phyloP scores from a whole-genome alignment of 35 echinoderm and acorn worm genomes.

The Lytechinus pictus region DNA sequence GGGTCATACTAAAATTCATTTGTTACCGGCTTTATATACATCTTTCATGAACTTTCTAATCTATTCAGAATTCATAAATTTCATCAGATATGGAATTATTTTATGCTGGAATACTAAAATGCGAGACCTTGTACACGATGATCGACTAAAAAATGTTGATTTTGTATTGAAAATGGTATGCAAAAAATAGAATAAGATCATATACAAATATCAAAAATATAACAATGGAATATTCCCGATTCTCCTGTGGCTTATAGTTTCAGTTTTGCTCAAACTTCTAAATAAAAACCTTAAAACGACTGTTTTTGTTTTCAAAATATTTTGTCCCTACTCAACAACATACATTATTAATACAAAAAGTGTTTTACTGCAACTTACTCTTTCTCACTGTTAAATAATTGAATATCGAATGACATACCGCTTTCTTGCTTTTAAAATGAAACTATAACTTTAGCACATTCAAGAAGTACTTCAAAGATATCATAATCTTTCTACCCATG shows the following conservation, averaged over 20 bases:
- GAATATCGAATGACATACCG: too few species aligned
- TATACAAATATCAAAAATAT: slow-evolving; percentile 8
- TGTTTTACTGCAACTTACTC: too few species aligned
- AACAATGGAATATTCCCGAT: not conserved
- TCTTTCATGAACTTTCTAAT: not conserved
- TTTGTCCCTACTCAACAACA: not conserved
- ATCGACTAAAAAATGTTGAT: not conserved
- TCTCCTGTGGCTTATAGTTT: not conserved
- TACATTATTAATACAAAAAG: not conserved
- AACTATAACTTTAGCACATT: not conserved
- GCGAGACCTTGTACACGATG: not conserved
- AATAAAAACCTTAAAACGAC: not conserved
- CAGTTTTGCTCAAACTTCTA: not conserved
- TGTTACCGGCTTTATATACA: not conserved
- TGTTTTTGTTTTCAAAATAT: too few species aligned
- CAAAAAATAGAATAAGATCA: not conserved
- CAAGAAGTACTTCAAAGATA: not conserved
- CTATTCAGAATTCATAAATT: not conserved
- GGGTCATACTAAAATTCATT: slow-evolving; percentile 5
- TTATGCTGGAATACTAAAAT: not conserved
- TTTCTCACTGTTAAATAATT: too few species aligned
- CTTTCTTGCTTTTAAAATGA: not conserved
- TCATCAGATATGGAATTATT: not conserved
- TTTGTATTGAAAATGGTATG: not conserved
- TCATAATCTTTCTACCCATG: not conserved